phyloP scores from a whole-genome alignment of 2,888 invertebrate genomes.

The Eilema caniola region DNA sequence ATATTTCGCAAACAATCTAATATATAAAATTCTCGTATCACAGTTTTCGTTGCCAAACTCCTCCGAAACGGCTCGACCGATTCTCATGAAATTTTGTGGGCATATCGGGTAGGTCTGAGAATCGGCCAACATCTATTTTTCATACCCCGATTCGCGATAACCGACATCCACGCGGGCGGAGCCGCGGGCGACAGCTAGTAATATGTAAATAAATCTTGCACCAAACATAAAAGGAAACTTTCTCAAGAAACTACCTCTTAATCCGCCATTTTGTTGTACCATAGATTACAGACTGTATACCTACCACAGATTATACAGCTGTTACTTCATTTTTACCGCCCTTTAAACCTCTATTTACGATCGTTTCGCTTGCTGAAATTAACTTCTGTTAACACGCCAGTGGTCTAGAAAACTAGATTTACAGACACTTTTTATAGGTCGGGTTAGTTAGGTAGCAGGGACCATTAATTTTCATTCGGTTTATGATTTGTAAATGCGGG shows the following conservation, averaged over 20 bases:
- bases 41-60: too few relatives aligned
- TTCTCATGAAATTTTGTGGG: too few relatives aligned
- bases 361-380: conserved; percentile 16
- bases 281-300: conserved; percentile 11
- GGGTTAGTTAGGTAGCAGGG: conserved; percentile 13
- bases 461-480: too few relatives aligned
- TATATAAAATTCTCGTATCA: too few relatives aligned
- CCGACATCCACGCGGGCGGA: too few relatives aligned
- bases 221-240: not conserved
- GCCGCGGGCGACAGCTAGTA: too few relatives aligned
- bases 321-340: conserved; percentile 17
- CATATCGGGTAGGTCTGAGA: too few relatives aligned
- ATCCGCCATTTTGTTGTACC: conserved; percentile 16
- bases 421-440: conserved; percentile 11
- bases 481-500: too few relatives aligned
- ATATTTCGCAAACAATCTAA: not conserved
- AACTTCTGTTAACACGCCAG: conserved; percentile 19
- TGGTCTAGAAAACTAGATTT: conserved; percentile 13
- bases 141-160: too few relatives aligned
- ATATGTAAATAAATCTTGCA: not conserved
- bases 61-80: too few relatives aligned
- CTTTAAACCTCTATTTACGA: conserved; percentile 18
- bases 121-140: too few relatives aligned
- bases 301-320: conserved; percentile 17
- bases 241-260: not conserved